Percentiles rank a stretch among this genome's conserved stretches.
These are phyloP conservation scores for Charaxes varanes DNA, from an alignment of 1,140 invertebrate species.

Conservation along the genomic window DNA sequence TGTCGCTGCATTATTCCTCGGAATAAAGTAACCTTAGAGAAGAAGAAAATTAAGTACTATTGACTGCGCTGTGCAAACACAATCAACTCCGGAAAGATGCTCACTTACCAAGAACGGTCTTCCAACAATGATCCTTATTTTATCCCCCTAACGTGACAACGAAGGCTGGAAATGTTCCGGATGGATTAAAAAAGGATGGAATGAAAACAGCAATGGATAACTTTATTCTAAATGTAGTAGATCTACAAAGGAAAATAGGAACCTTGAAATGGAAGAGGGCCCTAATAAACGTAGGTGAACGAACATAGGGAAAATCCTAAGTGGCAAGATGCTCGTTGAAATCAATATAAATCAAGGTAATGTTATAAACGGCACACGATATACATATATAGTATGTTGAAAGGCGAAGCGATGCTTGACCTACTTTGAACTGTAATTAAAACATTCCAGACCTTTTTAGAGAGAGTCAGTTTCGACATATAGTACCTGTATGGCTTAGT, in stretches of 20 bases:
- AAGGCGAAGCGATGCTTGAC: too few species aligned
- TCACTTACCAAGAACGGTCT: conserved; percentile 19
- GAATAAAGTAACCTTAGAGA: conserved; percentile 33
- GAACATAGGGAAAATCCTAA: conserved; percentile 21
- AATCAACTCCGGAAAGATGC: conserved; percentile 45
- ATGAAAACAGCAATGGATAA: conserved; percentile 21
- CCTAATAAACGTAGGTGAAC: conserved; percentile 16
- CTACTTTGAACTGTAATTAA: conserved; percentile 10
- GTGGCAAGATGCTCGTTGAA: conserved; percentile 16
- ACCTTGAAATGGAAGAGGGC: conserved; percentile 1
- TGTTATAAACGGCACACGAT: too few species aligned
- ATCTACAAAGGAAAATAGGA: neutral
- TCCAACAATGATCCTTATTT: neutral
- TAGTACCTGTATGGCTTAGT: conserved; percentile 4
- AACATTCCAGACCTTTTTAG: conserved; percentile 6
- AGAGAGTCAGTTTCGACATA: neutral
- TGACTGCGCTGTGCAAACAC: conserved; percentile 49
- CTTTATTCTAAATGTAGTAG: neutral
- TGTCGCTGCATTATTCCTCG: conserved; percentile 8
- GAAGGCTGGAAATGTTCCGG: conserved; percentile 16
- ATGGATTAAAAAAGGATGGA: neutral
- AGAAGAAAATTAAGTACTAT: conserved; percentile 50
- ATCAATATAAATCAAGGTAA: conserved; percentile 15
- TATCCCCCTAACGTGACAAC: neutral
- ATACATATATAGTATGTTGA: too few species aligned